Evolutionary conservation across 2,113 vertebrate genomes (phyloP).

Genomic region (Chaenogobius annularis): DNA sequence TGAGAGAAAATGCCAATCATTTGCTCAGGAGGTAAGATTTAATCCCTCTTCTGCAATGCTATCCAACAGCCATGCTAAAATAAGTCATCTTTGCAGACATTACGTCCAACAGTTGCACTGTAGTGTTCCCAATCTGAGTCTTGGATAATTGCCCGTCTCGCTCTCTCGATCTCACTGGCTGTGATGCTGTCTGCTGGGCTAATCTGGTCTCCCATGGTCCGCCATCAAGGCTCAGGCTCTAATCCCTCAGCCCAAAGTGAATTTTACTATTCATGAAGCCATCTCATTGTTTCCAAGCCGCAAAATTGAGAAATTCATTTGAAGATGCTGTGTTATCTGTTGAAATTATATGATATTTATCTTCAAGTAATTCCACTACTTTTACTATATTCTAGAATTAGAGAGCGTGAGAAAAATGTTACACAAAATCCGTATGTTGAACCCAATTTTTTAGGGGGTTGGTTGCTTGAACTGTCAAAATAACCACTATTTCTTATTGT

Average conservation of each 20-base stretch:
- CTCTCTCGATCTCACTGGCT: conserved; percentile 14
- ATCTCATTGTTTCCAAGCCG: conserved; percentile 1
- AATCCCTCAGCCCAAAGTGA: conserved; percentile 30
- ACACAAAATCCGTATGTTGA: no score
- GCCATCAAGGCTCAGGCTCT: conserved; percentile 40
- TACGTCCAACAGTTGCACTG: conserved; percentile 12
- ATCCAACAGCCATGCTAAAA: conserved; percentile 11
- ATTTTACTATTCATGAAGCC: conserved; percentile 14
- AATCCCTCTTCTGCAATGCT: no score
- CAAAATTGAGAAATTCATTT: not conserved
- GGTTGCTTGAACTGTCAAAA: no score
- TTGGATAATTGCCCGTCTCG: conserved; percentile 41
- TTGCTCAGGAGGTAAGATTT: no score
- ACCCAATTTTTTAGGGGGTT: no score
- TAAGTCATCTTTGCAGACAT: conserved; percentile 13
- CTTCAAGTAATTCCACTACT: no score
- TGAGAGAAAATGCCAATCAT: no score
- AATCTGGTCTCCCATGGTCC: conserved; percentile 50
- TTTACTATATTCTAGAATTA: not conserved
- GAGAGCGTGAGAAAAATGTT: no score
- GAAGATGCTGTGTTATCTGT: not conserved
- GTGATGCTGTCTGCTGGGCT: conserved; percentile 36
- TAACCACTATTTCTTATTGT: no score
- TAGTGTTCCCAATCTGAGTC: conserved; percentile 25
- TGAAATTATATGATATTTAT: no score